A percentile compares a stretch with the other conserved stretches of the same genome.
phyloP scores from a whole-genome alignment of 2,113 vertebrate genomes.

The Lagopus leucura region DNA sequence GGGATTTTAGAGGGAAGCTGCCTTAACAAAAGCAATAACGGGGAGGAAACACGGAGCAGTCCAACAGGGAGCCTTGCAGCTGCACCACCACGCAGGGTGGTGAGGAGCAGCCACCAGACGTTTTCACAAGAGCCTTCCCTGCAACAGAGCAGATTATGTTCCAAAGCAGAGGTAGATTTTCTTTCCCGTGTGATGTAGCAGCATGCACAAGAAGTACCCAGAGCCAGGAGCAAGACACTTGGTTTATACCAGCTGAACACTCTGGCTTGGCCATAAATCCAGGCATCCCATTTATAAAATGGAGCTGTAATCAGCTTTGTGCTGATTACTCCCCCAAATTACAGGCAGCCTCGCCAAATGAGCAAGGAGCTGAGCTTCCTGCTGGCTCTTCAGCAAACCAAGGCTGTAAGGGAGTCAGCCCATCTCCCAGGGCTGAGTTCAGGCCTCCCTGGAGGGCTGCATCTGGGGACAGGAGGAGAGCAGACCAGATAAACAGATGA shows the following conservation, averaged over 20 bases:
- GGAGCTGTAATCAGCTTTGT: not conserved
- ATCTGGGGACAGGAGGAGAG: not conserved
- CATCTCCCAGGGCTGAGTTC: not conserved
- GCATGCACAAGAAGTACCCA: not conserved
- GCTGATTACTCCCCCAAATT: not conserved
- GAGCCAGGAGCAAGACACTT: not conserved
- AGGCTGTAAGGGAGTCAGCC: fast-evolving
- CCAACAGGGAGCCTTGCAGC: not conserved
- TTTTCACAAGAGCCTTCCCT: not conserved
- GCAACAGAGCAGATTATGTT: fast-evolving
- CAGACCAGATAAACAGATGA: not conserved
- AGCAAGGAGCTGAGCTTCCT: not conserved
- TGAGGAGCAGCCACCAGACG: not conserved
- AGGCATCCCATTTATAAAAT: not conserved
- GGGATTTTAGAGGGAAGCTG: not conserved
- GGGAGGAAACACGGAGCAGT: not conserved
- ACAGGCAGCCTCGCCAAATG: not conserved
- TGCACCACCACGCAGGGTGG: fast-evolving
- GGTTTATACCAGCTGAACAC: not conserved
- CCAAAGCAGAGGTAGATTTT: not conserved
- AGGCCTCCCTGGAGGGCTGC: not conserved
- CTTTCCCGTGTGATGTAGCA: not conserved
- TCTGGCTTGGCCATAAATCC: not conserved
- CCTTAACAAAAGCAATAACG: not conserved
- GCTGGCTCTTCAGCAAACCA: not conserved